Conservation (phyloP, 2,797 vertebrate genomes). For the Siniperca scherzeri region DNA sequence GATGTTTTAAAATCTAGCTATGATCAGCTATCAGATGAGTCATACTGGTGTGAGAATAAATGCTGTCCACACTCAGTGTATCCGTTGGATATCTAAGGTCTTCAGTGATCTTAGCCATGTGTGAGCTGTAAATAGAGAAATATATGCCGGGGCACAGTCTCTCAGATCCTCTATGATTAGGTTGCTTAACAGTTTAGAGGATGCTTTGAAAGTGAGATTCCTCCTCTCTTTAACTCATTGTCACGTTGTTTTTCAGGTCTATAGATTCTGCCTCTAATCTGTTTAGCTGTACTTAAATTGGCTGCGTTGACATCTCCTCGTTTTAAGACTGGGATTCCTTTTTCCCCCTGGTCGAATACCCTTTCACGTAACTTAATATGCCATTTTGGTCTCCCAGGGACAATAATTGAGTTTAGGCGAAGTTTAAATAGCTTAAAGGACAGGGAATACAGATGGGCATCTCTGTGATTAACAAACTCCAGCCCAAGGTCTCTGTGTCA, state of each 20-base stretch:
- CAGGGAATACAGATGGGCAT: conserved; percentile 98
- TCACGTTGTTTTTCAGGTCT: conserved; percentile 88
- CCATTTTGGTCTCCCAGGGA: conserved; percentile 98
- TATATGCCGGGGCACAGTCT: conserved; percentile 84
- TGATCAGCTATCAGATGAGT: conserved; percentile 38
- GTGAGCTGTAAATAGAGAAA: conserved; percentile 84
- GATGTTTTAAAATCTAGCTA: conserved; percentile 27
- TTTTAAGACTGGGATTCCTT: conserved; percentile 94
- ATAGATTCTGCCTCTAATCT: conserved; percentile 93
- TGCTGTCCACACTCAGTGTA: conserved; percentile 46
- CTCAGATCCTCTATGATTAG: conserved; percentile 88
- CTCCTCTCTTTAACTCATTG: conserved; percentile 88
- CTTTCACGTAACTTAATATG: conserved; percentile 98
- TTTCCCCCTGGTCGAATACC: conserved; percentile 82
- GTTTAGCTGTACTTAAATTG: conserved; percentile 97
- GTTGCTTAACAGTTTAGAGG: conserved; percentile 90
- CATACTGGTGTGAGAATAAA: conserved; percentile 51
- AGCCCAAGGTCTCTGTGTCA: conserved; percentile 96
- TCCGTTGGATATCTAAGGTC: conserved; percentile 49
- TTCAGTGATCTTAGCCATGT: conserved; percentile 64
- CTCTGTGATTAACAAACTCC: conserved; percentile 98
- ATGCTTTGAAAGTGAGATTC: conserved; percentile 91
- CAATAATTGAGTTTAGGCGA: conserved; percentile 99
- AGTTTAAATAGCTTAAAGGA: conserved; percentile 99
- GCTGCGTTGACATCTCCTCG: conserved; percentile 92